Conservation (phyloP, 1,140 invertebrate species). For the Arctopsyche grandis region DNA sequence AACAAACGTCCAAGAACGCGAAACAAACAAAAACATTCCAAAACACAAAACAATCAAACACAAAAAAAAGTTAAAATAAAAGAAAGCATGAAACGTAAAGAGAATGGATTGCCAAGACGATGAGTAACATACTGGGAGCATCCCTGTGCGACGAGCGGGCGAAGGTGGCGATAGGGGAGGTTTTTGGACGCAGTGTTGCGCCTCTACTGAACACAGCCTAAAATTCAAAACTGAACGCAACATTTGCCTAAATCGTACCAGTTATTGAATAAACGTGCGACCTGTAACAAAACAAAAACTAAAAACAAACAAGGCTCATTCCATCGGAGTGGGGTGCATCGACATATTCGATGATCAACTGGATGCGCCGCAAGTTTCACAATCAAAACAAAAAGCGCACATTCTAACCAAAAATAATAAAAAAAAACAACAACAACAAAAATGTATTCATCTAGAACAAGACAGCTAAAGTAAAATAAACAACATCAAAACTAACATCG, state of each 20-base stretch:
- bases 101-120: conserved; percentile 42
- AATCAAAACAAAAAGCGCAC: conserved; percentile 46
- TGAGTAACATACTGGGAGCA: conserved; percentile 51
- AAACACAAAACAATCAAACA: conserved; percentile 33
- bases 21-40: conserved; percentile 28
- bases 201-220: conserved; percentile 50
- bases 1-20: neutral
- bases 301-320: conserved; percentile 47
- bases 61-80: conserved; percentile 37
- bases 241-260: conserved; percentile 46
- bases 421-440: conserved; percentile 47
- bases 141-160: conserved; percentile 48
- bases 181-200: neutral
- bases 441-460: conserved; percentile 23
- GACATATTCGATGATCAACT: conserved; percentile 38
- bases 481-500: conserved; percentile 2
- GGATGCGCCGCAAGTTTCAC: conserved; percentile 16
- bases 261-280: conserved; percentile 48
- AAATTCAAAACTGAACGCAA: conserved; percentile 30
- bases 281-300: conserved; percentile 51
- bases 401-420: conserved; percentile 48
- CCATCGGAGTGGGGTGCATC: conserved; percentile 14
- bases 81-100: conserved; percentile 42
- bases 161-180: conserved; percentile 1
- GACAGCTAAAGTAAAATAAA: conserved; percentile 37